These are phyloP conservation scores for Ptychobarbus kaznakovi DNA, from an alignment of 2,797 vertebrate species.

Conservation along the genomic window DNA sequence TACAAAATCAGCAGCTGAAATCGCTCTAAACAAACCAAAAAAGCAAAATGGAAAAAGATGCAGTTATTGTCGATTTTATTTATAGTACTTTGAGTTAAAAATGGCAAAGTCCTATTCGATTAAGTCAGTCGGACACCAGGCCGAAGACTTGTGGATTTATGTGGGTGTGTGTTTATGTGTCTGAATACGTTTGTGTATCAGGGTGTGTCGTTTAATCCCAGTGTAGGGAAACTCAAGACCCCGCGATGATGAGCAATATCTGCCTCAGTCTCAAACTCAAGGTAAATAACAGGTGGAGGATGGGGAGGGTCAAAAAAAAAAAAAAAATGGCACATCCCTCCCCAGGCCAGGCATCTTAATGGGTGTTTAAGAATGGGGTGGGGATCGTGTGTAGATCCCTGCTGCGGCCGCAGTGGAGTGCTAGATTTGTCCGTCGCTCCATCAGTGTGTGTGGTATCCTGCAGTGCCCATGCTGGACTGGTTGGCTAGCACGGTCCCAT, in stretches of 20 bases:
- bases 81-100: slow-evolving; percentile 65
- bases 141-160: slow-evolving; percentile 65
- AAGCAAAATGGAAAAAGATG: slow-evolving; percentile 57
- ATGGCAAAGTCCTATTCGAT: slow-evolving; percentile 75
- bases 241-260: slow-evolving; percentile 51
- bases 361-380: slow-evolving; percentile 12
- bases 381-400: slow-evolving; percentile 26
- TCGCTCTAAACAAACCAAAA: slow-evolving; percentile 57
- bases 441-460: slow-evolving; percentile 92
- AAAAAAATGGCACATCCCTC: slow-evolving; percentile 27
- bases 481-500: slow-evolving; percentile 87
- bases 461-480: slow-evolving; percentile 89
- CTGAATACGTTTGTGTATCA: slow-evolving; percentile 59
- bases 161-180: slow-evolving; percentile 43
- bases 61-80: slow-evolving; percentile 61
- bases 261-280: slow-evolving; percentile 65
- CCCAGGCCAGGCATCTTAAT: slow-evolving; percentile 36
- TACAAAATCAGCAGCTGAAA: slow-evolving; percentile 66
- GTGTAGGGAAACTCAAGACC: slow-evolving; percentile 56
- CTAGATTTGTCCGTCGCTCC: slow-evolving; percentile 32
- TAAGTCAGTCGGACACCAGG: slow-evolving; percentile 61
- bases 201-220: slow-evolving; percentile 60
- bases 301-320: slow-evolving; percentile 21
- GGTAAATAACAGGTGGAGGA: slow-evolving; percentile 64
- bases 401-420: slow-evolving; percentile 42